Conservation (phyloP, 2,113 vertebrate species). For the Bufo gargarizans region DNA sequence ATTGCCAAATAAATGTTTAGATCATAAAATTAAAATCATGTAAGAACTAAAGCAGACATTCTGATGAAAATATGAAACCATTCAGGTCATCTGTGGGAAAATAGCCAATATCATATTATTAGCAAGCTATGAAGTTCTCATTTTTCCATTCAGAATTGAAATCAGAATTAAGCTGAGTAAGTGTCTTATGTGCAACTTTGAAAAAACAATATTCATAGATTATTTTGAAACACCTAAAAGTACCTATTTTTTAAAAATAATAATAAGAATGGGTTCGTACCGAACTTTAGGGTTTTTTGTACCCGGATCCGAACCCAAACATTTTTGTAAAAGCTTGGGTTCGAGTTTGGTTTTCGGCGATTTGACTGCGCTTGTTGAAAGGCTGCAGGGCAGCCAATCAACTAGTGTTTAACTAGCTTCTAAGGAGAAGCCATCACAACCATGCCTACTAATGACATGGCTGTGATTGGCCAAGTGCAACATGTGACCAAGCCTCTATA, state of each 20-base stretch:
- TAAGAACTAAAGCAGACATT: not conserved
- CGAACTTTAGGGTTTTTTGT: too few relatives aligned
- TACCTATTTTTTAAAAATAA: not conserved
- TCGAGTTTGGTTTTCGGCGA: too few relatives aligned
- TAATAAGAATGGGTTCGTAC: too few relatives aligned
- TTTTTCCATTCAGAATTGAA: not conserved
- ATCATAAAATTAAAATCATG: not conserved
- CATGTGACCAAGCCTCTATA: too few relatives aligned
- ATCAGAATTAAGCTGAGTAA: not conserved
- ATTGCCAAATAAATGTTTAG: not conserved
- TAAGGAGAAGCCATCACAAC: too few relatives aligned
- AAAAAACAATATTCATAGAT: not conserved
- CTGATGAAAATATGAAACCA: not conserved
- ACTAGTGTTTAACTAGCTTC: too few relatives aligned
- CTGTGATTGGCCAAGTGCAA: too few relatives aligned
- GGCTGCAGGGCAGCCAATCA: too few relatives aligned
- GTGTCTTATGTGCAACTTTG: not conserved
- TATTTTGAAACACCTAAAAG: not conserved
- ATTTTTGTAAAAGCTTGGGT: too few relatives aligned
- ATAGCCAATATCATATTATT: not conserved
- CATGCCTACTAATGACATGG: too few relatives aligned
- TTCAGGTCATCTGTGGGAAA: slow-evolving; percentile 16
- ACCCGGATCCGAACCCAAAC: too few relatives aligned
- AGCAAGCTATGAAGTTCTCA: not conserved
- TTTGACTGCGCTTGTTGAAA: too few relatives aligned